Conservation (phyloP, 2,113 vertebrate species). For the Ciconia stormi region DNA sequence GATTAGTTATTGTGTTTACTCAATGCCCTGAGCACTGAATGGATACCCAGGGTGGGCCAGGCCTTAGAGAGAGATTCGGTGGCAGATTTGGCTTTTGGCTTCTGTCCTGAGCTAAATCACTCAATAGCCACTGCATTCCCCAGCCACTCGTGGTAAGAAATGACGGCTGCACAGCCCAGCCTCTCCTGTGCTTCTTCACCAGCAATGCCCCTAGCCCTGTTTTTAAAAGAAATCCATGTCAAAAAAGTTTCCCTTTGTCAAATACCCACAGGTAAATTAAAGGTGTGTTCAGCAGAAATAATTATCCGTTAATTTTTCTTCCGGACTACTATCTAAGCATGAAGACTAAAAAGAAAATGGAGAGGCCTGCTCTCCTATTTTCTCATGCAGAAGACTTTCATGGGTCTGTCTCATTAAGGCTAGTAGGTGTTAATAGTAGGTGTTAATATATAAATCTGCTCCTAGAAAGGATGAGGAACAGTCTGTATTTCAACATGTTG, state of each 20-base stretch:
- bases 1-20: slow-evolving; percentile 21
- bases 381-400: neutral
- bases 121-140: neutral
- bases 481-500: neutral
- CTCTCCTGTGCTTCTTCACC: neutral
- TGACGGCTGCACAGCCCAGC: neutral
- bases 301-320: neutral
- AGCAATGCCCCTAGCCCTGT: neutral
- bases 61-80: neutral
- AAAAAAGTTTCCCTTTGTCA: neutral
- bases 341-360: neutral
- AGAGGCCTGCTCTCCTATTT: neutral
- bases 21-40: neutral
- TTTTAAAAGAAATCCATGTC: neutral
- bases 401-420: neutral
- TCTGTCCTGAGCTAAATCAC: slow-evolving; percentile 2
- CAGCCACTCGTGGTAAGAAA: neutral
- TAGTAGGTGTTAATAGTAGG: neutral
- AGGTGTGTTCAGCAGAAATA: neutral
- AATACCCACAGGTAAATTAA: neutral
- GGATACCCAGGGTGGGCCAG: neutral
- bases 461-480: neutral
- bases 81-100: neutral
- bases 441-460: slow-evolving; percentile 3
- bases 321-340: neutral